Conservation (phyloP, 2,888 invertebrate species). For the Philonicus albiceps region DNA sequence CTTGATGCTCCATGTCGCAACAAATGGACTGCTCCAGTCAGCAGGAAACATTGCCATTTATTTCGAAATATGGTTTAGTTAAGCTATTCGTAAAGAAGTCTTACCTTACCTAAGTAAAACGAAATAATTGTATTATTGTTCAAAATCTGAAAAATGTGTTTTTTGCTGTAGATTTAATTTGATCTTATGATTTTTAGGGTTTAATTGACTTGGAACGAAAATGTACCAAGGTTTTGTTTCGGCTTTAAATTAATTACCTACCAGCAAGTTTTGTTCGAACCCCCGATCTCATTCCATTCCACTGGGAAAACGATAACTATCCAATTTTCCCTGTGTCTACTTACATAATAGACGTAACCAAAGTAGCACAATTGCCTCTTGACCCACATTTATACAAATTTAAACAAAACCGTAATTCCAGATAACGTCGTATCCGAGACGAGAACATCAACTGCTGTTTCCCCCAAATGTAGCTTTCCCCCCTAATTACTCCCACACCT, state of each 20-base stretch:
- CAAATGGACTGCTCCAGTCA: too few species aligned
- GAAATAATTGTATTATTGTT: not conserved
- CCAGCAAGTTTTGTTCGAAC: not conserved
- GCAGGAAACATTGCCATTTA: too few species aligned
- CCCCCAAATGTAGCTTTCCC: not conserved
- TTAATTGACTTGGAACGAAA: not conserved
- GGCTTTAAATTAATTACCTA: not conserved
- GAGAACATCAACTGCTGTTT: not conserved
- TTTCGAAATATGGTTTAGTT: too few species aligned
- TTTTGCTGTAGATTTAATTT: not conserved
- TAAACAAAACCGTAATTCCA: not conserved
- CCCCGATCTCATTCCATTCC: not conserved
- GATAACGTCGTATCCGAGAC: not conserved
- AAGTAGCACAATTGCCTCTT: not conserved
- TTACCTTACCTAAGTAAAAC: not conserved
- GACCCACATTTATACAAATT: not conserved
- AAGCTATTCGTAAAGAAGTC: too few species aligned
- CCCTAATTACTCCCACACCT: not conserved
- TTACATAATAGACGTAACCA: not conserved
- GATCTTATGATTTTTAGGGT: not conserved
- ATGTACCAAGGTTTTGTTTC: not conserved
- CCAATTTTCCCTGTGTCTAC: not conserved
- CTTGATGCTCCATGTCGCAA: too few species aligned
- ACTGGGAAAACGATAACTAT: not conserved
- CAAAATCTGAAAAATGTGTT: not conserved